Percentiles rank a stretch among this genome's conserved stretches.
Evolutionary conservation across 2,888 invertebrate genomes (phyloP).

Genomic region (Thysanoteuthis rhombus): DNA sequence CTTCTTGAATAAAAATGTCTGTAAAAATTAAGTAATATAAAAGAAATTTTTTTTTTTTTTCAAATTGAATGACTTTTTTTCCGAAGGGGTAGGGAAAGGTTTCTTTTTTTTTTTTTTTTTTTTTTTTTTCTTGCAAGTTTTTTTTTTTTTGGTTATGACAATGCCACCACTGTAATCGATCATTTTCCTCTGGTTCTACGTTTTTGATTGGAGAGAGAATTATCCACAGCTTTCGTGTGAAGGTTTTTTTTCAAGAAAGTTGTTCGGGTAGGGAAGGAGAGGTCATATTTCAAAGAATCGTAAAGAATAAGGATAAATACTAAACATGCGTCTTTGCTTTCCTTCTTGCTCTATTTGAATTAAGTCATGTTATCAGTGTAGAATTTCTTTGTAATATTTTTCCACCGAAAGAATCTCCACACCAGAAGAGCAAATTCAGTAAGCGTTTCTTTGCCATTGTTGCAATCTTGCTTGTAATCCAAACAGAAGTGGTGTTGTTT

Average conservation of each 20-base stretch:
- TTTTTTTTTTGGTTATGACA: background rate
- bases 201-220: background rate
- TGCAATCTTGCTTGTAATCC: background rate
- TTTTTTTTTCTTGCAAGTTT: background rate
- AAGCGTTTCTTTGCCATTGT: background rate
- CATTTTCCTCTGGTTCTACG: background rate
- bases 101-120: background rate
- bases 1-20: constrained; percentile 1
- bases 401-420: background rate
- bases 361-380: background rate
- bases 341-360: background rate
- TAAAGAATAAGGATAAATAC: background rate
- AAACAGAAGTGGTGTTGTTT: background rate
- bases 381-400: background rate
- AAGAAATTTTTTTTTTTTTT: background rate
- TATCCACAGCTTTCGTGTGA: background rate
- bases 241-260: background rate
- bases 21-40: constrained; percentile 12
- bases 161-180: background rate
- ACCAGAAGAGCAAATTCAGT: background rate
- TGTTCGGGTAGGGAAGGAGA: background rate
- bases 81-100: background rate
- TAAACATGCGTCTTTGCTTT: background rate
- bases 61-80: background rate
- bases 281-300: background rate